Conservation (phyloP, 2,888 invertebrate species). For the Chrysodeixis includens region DNA sequence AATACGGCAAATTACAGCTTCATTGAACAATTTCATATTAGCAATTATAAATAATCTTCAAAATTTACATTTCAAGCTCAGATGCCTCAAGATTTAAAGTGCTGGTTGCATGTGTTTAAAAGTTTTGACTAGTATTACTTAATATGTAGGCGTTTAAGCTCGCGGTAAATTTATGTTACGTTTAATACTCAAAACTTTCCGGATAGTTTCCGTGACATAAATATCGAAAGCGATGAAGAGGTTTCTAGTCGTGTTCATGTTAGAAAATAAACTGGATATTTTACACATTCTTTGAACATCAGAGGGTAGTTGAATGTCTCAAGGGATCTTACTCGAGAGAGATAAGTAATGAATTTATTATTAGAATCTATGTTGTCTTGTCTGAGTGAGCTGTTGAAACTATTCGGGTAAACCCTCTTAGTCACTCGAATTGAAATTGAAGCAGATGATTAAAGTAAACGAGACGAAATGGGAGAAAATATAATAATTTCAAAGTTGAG, state of each 20-base stretch:
- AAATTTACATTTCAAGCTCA: too few species aligned
- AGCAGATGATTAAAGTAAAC: background rate
- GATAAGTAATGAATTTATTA: slow-evolving; percentile 7
- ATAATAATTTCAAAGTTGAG: too few species aligned
- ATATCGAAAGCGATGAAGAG: slow-evolving; percentile 41
- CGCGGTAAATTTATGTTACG: background rate
- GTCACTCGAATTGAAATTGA: background rate
- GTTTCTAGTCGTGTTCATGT: slow-evolving; percentile 38
- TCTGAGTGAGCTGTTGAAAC: background rate
- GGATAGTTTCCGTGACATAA: slow-evolving; percentile 42
- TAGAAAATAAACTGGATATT: slow-evolving; percentile 5
- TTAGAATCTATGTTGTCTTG: slow-evolving; percentile 1
- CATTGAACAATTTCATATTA: too few species aligned
- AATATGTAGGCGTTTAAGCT: background rate
- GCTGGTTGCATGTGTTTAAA: too few species aligned
- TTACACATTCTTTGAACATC: background rate
- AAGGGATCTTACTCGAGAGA: background rate
- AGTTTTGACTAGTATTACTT: background rate
- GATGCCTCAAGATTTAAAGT: too few species aligned
- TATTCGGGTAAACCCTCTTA: background rate
- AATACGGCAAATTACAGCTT: too few species aligned
- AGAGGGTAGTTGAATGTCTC: background rate
- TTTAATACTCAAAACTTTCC: slow-evolving; percentile 34
- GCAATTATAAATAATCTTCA: background rate
- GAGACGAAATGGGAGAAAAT: background rate